These are phyloP conservation scores for Andrena hattorfiana DNA, from an alignment of 2,888 invertebrate species.

Conservation along the genomic window DNA sequence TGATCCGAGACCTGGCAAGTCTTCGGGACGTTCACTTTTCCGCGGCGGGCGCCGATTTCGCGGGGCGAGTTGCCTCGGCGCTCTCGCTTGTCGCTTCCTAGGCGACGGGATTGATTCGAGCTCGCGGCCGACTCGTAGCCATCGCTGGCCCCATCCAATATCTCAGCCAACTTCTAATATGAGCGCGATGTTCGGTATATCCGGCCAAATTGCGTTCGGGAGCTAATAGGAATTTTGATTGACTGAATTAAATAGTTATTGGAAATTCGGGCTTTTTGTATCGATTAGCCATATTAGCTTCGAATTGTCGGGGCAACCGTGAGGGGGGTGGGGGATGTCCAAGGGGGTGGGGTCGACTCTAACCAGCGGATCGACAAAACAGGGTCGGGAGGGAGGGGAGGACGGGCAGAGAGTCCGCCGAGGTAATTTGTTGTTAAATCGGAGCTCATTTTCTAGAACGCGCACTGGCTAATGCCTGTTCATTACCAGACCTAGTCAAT, in stretches of 20 bases:
- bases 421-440: constrained; percentile 79
- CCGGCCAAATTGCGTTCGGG: constrained; percentile 82
- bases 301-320: constrained; percentile 52
- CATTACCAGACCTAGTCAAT: constrained; percentile 78
- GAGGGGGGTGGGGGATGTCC: constrained; percentile 7
- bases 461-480: constrained; percentile 65
- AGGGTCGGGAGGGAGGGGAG: not conserved
- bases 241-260: constrained; percentile 85
- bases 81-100: not conserved
- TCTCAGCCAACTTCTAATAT: constrained; percentile 82
- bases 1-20: too few relatives aligned
- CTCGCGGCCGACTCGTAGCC: constrained; percentile 73
- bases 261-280: constrained; percentile 81
- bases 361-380: constrained; percentile 31
- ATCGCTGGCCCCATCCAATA: constrained; percentile 78
- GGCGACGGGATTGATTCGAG: constrained; percentile 35
- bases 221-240: constrained; percentile 85
- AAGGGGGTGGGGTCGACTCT: not conserved
- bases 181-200: constrained; percentile 79
- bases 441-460: constrained; percentile 77
- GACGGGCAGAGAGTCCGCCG: constrained; percentile 64
- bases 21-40: too few relatives aligned
- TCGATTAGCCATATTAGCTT: constrained; percentile 79
- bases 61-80: too few relatives aligned
- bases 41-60: too few relatives aligned